Evolutionary conservation across 2,113 vertebrate genomes (phyloP).

Genomic region (Camarhynchus parvulus): DNA sequence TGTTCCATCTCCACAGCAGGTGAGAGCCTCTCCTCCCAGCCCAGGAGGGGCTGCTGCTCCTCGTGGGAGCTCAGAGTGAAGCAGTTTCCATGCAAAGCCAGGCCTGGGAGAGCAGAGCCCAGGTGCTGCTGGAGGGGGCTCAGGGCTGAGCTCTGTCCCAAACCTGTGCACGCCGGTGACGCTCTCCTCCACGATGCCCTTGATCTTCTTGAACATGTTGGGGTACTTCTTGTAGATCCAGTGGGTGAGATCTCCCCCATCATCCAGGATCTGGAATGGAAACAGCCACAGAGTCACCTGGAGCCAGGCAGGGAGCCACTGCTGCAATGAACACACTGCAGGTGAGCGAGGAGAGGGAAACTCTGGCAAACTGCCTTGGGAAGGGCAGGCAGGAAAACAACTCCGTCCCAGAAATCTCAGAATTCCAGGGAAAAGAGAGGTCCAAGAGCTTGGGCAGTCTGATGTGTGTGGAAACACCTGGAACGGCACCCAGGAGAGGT

Average conservation of each 20-base stretch:
- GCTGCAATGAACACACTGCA: background rate
- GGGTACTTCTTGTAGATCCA: slow-evolving; percentile 99
- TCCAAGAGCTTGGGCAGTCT: background rate
- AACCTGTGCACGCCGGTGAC: slow-evolving; percentile 96
- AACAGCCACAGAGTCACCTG: background rate
- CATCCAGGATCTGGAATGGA: slow-evolving; percentile 89
- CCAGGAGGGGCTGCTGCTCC: background rate
- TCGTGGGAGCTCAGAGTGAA: accelerated
- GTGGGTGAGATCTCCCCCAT: slow-evolving; percentile 96
- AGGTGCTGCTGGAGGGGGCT: too few relatives aligned
- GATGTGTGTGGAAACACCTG: accelerated
- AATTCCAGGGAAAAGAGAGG: background rate
- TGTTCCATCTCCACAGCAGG: accelerated
- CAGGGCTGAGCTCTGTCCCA: accelerated
- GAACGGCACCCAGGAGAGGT: background rate
- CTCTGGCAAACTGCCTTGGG: background rate
- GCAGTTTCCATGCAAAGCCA: background rate
- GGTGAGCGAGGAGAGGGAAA: background rate
- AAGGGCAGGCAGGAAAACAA: background rate
- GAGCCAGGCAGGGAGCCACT: accelerated
- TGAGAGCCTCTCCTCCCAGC: background rate
- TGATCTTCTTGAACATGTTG: slow-evolving; percentile 99
- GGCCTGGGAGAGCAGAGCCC: background rate
- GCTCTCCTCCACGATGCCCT: slow-evolving; percentile 98
- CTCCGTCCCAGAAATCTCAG: background rate